These are phyloP conservation scores for Dryobates pubescens DNA, from an alignment of 2,797 vertebrate genomes.

Conservation along the genomic window DNA sequence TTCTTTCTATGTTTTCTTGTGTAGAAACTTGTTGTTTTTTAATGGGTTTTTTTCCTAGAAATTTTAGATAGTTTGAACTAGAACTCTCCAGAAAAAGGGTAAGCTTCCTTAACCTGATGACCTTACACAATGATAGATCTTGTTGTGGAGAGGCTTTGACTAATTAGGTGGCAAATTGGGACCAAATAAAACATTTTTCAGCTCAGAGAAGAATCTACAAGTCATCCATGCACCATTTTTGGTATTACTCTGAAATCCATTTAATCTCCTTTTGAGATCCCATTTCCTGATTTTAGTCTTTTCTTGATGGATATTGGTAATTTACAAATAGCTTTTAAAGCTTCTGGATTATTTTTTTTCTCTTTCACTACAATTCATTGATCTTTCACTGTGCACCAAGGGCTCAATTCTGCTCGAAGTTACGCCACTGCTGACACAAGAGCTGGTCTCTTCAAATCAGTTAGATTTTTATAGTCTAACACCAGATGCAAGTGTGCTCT, in stretches of 20 bases:
- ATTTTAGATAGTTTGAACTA: not conserved
- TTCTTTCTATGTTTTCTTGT: not conserved
- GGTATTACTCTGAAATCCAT: not conserved
- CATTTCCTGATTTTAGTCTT: conserved; percentile 1
- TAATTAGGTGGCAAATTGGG: not conserved
- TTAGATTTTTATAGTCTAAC: not conserved
- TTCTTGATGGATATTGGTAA: conserved; percentile 16
- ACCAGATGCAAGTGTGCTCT: not conserved
- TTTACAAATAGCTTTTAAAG: conserved; percentile 33
- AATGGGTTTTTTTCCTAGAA: not conserved
- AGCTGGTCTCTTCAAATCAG: not conserved
- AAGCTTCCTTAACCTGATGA: not conserved
- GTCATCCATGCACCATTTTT: not conserved
- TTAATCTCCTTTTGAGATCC: conserved; percentile 31
- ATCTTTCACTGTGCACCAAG: not conserved
- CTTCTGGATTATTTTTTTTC: not conserved
- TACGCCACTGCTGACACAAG: not conserved
- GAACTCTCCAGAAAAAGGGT: not conserved
- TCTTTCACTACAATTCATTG: not conserved
- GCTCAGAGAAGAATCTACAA: not conserved
- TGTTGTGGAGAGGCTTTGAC: not conserved
- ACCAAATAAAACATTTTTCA: not conserved
- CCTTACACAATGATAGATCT: not conserved
- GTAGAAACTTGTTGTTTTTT: not conserved
- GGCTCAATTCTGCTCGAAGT: not conserved